Conservation (phyloP, 2,888 invertebrate genomes). For the Palloptera scutellata region DNA sequence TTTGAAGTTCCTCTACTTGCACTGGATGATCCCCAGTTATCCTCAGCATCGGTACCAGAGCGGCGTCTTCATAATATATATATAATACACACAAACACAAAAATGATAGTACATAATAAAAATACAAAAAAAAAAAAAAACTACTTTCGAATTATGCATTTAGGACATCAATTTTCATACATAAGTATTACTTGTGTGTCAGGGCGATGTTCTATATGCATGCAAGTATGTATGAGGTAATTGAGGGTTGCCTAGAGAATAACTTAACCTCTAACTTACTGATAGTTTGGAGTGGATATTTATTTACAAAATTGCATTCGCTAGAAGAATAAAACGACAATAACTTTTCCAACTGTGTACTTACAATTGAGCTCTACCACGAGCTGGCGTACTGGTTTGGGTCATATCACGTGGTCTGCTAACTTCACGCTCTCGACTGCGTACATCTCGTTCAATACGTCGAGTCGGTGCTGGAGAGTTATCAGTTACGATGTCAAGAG, state of each 20-base stretch:
- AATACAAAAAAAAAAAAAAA: background rate
- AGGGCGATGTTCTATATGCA: background rate
- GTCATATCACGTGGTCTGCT: conserved; percentile 50
- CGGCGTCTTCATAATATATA: conserved; percentile 44
- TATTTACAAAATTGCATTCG: background rate
- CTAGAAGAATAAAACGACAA: background rate
- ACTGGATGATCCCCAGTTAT: conserved; percentile 57
- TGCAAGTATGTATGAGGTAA: background rate
- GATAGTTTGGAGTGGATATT: conserved; percentile 19
- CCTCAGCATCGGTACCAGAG: conserved; percentile 46
- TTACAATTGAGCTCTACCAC: conserved; percentile 53
- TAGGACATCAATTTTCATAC: background rate
- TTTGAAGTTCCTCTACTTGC: conserved; percentile 55
- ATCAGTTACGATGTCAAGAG: conserved; percentile 51
- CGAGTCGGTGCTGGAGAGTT: conserved; percentile 43
- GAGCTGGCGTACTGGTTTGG: conserved; percentile 47
- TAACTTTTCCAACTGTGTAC: conserved; percentile 29
- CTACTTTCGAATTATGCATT: background rate
- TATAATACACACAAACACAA: conserved; percentile 25
- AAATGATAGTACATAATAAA: background rate
- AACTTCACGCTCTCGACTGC: conserved; percentile 34
- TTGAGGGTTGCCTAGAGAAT: background rate
- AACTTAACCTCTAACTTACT: background rate
- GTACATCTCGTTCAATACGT: conserved; percentile 34
- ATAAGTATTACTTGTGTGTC: background rate